A percentile compares a stretch with the other conserved stretches of the same genome.
Conservation (phyloP, 2,113 vertebrate genomes). For the Monarcha castaneiventris region DNA sequence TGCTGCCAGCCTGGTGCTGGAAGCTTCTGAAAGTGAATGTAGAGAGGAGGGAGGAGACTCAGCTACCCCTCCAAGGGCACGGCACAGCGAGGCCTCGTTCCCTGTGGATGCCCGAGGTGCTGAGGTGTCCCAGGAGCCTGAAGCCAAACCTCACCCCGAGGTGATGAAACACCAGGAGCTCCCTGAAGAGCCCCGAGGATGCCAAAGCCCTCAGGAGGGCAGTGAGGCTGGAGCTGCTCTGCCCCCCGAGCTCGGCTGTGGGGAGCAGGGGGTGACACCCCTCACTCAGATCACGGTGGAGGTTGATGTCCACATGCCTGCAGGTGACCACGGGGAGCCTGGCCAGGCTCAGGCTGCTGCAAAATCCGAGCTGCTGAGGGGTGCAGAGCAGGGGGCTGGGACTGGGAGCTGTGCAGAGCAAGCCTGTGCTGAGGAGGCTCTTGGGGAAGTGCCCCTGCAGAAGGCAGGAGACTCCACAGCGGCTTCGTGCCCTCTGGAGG, state of each 20-base stretch:
- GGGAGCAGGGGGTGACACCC: rapidly evolving
- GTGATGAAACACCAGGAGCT: neutral
- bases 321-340: neutral
- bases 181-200: rapidly evolving
- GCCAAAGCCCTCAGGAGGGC: neutral
- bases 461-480: neutral
- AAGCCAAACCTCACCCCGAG: neutral
- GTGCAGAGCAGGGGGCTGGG: neutral
- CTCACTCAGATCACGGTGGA: neutral
- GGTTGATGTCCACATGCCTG: conserved; percentile 12
- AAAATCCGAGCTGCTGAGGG: rapidly evolving
- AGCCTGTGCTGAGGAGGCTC: neutral
- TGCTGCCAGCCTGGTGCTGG: rapidly evolving
- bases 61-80: rapidly evolving
- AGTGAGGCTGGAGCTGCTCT: neutral
- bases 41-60: rapidly evolving
- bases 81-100: rapidly evolving
- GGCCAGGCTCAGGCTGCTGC: neutral
- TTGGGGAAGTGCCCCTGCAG: neutral
- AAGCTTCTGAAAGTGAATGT: rapidly evolving
- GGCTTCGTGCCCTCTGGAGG: rapidly evolving
- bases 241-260: rapidly evolving
- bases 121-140: neutral
- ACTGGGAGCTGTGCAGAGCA: neutral
- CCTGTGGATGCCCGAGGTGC: rapidly evolving